Evolutionary conservation across 1,140 invertebrate genomes (phyloP).

Genomic region (Panonychus citri): DNA sequence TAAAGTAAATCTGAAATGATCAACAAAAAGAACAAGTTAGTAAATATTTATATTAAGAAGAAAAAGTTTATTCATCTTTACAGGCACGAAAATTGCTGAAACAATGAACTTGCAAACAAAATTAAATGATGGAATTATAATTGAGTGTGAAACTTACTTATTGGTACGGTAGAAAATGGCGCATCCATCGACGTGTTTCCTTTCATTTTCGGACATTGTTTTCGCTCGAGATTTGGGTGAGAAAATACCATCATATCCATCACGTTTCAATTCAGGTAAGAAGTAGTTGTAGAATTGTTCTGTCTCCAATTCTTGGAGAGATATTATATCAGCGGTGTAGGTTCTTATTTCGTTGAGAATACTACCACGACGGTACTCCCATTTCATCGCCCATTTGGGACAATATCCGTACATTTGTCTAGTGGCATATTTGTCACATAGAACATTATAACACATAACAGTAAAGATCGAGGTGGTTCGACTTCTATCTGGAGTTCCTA

Average conservation of each 20-base stretch:
- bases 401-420: slow-evolving; percentile 38
- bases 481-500: slow-evolving; percentile 57
- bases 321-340: slow-evolving; percentile 93
- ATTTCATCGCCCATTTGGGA: slow-evolving; percentile 57
- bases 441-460: slow-evolving; percentile 98
- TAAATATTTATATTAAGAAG: no score
- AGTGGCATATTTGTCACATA: slow-evolving; percentile 96
- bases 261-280: slow-evolving; percentile 68
- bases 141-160: slow-evolving; percentile 44
- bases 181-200: slow-evolving; percentile 96
- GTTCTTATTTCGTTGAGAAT: slow-evolving; percentile 88
- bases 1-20: slow-evolving; percentile 52
- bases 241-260: slow-evolving; percentile 91
- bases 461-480: slow-evolving; percentile 49
- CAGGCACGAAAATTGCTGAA: neutral
- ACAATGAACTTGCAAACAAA: no score
- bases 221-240: slow-evolving; percentile 93
- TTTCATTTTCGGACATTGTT: slow-evolving; percentile 87
- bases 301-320: slow-evolving; percentile 92
- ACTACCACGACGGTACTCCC: slow-evolving; percentile 95
- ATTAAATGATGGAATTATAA: neutral
- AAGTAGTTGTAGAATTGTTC: slow-evolving; percentile 97
- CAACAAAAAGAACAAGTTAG: neutral
- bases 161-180: slow-evolving; percentile 86
- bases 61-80: neutral